Percentiles rank a stretch among this genome's conserved stretches.
Conservation (phyloP, 2,888 invertebrate genomes). For the Vesta saturnalis region DNA sequence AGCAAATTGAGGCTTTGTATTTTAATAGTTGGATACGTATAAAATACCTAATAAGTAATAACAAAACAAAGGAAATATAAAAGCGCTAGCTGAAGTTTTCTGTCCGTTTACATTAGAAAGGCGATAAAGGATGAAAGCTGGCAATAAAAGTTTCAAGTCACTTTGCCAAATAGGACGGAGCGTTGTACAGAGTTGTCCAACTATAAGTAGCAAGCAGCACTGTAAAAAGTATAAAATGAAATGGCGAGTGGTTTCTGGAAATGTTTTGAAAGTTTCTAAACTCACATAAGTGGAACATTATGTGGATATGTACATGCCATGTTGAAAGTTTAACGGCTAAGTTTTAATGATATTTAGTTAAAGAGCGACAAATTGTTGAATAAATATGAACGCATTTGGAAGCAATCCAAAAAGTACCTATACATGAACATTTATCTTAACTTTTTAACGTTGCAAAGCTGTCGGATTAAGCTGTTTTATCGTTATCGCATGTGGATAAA, state of each 20-base stretch:
- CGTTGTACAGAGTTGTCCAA: conserved; percentile 29
- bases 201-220: conserved; percentile 10
- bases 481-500: background rate
- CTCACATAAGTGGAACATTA: conserved; percentile 27
- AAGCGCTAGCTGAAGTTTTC: too few relatives aligned
- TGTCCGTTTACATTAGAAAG: conserved; percentile 33
- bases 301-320: conserved; percentile 25
- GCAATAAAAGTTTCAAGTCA: conserved; percentile 37
- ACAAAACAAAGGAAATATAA: too few relatives aligned
- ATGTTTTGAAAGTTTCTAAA: conserved; percentile 28
- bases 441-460: background rate
- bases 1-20: too few relatives aligned
- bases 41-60: too few relatives aligned
- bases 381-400: conserved; percentile 26
- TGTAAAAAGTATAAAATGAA: conserved; percentile 29
- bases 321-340: conserved; percentile 13
- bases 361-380: conserved; percentile 19
- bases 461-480: too few relatives aligned
- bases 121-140: conserved; percentile 38
- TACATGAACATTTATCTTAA: background rate
- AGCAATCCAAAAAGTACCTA: conserved; percentile 2
- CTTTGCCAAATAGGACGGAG: conserved; percentile 36
- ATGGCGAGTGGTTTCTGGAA: conserved; percentile 24
- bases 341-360: conserved; percentile 21
- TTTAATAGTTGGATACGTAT: too few relatives aligned